These are phyloP conservation scores for Diabrotica undecimpunctata DNA, from an alignment of 1,140 invertebrate genomes.

Conservation along the genomic window DNA sequence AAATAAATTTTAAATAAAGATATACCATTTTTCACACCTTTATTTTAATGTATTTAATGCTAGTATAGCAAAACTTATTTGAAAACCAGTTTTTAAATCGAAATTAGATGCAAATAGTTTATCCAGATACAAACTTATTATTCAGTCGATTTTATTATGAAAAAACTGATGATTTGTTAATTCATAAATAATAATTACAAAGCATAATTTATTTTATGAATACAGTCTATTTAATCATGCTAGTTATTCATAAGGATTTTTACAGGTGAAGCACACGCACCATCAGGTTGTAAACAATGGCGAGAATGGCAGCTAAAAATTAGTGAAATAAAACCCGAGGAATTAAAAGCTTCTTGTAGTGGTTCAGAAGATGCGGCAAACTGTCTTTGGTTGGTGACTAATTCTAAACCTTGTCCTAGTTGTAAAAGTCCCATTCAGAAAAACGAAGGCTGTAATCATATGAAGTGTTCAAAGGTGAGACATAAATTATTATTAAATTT, in stretches of 20 bases:
- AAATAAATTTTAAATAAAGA: too few species aligned
- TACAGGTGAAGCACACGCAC: constrained; percentile 66
- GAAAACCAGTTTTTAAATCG: too few species aligned
- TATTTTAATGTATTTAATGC: too few species aligned
- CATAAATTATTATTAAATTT: neutral
- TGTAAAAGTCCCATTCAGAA: constrained; percentile 74
- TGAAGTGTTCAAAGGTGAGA: constrained; percentile 71
- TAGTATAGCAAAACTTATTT: too few species aligned
- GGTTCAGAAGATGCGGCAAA: constrained; percentile 68
- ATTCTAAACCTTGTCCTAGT: constrained; percentile 72
- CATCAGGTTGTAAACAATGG: constrained; percentile 66
- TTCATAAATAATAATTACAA: too few species aligned
- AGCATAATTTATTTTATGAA: too few species aligned
- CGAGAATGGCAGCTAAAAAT: constrained; percentile 64
- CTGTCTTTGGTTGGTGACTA: constrained; percentile 68
- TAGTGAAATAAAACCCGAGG: constrained; percentile 62
- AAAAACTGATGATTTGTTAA: too few species aligned
- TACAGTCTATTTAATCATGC: too few species aligned
- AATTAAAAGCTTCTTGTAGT: constrained; percentile 56
- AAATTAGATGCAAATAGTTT: too few species aligned
- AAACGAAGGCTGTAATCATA: constrained; percentile 76
- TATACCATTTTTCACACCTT: too few species aligned
- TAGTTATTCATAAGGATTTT: neutral
- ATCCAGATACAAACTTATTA: too few species aligned
- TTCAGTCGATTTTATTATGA: too few species aligned